Evolutionary conservation across 2,113 vertebrate species (phyloP), one percentile per base, ranked within the genome.

Genomic region (Heterotilapia buettikoferi): DNA sequence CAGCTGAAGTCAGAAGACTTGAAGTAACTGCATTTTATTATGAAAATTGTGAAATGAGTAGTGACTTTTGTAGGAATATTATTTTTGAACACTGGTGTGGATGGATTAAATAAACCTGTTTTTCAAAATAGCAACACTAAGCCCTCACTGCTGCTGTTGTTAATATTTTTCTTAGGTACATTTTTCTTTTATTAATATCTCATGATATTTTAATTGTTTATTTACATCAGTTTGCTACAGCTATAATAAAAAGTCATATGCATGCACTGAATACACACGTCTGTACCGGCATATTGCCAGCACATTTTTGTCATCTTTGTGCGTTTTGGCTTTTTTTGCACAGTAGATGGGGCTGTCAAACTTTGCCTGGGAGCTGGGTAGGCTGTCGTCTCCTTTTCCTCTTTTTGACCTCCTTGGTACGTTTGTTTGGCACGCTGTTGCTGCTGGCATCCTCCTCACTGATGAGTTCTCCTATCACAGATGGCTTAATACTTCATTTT

Each of bases 21-120:
- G 97, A 98, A 98, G 94, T 95, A 82, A 85, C 89, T 80, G 84
- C 96, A 90, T 97, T 98, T 98, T 97, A 97, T 97, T 97, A 97
- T 97, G 95, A 97, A 97, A 97, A 96, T 97, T 97, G 97, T 98
- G 97, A 86, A 92, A 97, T 88, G 97, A 96, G 96, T 98, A 97
- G 97, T 96, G 95, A 97, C 97, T 97, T 97, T 97, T 97, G 96
- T 97, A 97, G 96, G 95, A 96, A 96, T 97, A 96, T 98, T 97
- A 97, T 98, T 98, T 98, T 98, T 97, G 96, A 97, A 96, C 97
- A 96, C 96, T 97, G 94, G 97, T 98, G 96, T 98, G 97, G 96
- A 97, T 97, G 94, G 96, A 97, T 97, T 96, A 96, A 98, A 98
- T 98, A 98, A 98, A 98, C 96, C 96, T 97, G 97, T 84, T 98